Conservation (phyloP, 1,140 invertebrate species). For the Drosophila navojoa region DNA sequence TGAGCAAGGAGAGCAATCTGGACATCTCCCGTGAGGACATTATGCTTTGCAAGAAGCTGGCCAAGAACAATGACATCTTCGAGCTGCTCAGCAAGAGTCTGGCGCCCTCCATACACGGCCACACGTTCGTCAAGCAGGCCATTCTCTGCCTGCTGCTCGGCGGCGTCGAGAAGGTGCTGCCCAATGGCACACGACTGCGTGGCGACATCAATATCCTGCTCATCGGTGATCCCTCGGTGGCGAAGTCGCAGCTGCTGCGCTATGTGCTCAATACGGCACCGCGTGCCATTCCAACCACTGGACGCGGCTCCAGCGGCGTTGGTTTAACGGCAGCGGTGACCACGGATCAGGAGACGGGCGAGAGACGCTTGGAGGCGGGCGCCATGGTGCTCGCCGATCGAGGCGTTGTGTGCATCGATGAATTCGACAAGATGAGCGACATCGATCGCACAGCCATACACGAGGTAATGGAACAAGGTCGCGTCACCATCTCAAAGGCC, state of each 20-base stretch:
- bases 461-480: constrained; percentile 98
- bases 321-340: constrained; percentile 99
- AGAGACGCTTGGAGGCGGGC: constrained; percentile 96
- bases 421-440: constrained; percentile 99
- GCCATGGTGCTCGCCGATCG: constrained; percentile 99
- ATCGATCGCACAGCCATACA: constrained; percentile 99
- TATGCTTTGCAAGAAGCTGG: constrained; percentile 94
- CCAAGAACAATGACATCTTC: constrained; percentile 93
- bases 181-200: constrained; percentile 97
- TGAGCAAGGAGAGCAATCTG: constrained; percentile 95
- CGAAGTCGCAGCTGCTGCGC: constrained; percentile 98
- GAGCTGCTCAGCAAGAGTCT: constrained; percentile 95
- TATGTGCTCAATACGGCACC: constrained; percentile 98
- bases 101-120: constrained; percentile 99
- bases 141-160: constrained; percentile 97
- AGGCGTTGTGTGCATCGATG: constrained; percentile 99
- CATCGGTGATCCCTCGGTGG: constrained; percentile 99
- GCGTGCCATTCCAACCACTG: constrained; percentile 97
- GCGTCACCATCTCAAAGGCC: constrained; percentile 99
- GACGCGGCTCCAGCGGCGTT: constrained; percentile 97
- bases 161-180: constrained; percentile 97
- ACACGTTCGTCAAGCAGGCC: constrained; percentile 98
- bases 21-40: constrained; percentile 95
- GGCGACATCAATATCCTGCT: constrained; percentile 99
- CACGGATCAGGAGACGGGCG: constrained; percentile 96